phyloP scores from a whole-genome alignment of 2,888 invertebrate species.

The Eupeodes luniger region DNA sequence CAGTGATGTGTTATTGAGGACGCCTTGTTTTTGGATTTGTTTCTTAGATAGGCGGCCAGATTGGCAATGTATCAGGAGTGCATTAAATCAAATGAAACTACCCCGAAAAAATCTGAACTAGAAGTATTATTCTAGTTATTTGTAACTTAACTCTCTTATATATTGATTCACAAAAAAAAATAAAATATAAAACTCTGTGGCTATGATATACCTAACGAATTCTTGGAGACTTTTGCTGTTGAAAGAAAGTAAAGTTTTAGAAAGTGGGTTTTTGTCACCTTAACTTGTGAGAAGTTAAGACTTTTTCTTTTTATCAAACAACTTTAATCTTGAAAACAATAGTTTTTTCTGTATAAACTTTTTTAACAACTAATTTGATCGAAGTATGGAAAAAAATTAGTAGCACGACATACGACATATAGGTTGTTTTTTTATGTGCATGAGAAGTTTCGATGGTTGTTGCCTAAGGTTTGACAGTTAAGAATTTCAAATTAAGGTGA shows the following conservation, averaged over 20 bases:
- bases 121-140: slow-evolving; percentile 4
- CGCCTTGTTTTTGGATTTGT: slow-evolving; percentile 37
- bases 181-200: neutral
- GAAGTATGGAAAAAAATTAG: no score
- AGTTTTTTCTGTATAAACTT: neutral
- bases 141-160: slow-evolving; percentile 11
- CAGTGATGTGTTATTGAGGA: neutral
- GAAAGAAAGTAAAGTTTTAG: slow-evolving; percentile 36
- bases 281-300: neutral
- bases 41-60: slow-evolving; percentile 58
- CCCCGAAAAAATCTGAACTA: slow-evolving; percentile 15
- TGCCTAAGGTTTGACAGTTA: no score
- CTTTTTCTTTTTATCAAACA: neutral
- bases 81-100: slow-evolving; percentile 66
- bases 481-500: no score
- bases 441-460: no score
- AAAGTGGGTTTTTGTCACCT: slow-evolving; percentile 35
- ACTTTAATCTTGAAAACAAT: no score
- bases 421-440: no score
- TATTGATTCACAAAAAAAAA: neutral
- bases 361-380: no score
- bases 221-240: neutral
- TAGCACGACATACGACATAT: no score
- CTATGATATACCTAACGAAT: neutral
- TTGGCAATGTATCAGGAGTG: slow-evolving; percentile 70